Conservation (phyloP, 2,888 invertebrate species). For the Sicus ferrugineus region DNA sequence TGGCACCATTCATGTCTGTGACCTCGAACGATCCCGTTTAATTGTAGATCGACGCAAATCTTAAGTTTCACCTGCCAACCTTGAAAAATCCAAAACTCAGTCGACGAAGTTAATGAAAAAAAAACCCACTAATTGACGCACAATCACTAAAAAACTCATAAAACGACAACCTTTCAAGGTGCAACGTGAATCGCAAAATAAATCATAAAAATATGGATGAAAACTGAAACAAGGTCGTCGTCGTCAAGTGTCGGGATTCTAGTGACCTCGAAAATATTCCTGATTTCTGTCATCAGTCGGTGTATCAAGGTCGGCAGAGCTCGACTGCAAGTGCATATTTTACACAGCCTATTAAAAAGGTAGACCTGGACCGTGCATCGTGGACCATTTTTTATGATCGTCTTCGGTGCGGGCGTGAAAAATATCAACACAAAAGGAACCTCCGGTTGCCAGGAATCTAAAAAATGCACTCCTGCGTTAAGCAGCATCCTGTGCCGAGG, state of each 20-base stretch:
- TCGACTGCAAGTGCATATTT: neutral
- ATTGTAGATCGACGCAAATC: neutral
- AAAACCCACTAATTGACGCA: neutral
- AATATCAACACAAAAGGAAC: neutral
- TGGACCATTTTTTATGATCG: too few species aligned
- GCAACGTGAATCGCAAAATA: neutral
- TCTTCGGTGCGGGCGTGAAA: too few species aligned
- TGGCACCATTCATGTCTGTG: too few species aligned
- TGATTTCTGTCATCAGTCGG: neutral
- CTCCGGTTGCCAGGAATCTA: neutral
- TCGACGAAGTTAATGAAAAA: neutral
- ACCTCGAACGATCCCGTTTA: neutral
- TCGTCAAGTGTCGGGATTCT: neutral
- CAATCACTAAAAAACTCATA: neutral
- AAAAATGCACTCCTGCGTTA: neutral
- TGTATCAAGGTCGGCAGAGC: neutral
- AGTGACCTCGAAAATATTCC: neutral
- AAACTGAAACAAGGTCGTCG: constrained; percentile 13
- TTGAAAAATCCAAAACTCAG: neutral
- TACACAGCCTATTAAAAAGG: too few species aligned
- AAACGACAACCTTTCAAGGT: neutral
- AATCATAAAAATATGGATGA: constrained; percentile 26
- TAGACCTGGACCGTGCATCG: too few species aligned
- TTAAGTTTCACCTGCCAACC: constrained; percentile 6
- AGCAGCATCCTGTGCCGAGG: neutral